phyloP scores from a whole-genome alignment of 2,888 invertebrate genomes.

The Lithophane ornitopus region DNA sequence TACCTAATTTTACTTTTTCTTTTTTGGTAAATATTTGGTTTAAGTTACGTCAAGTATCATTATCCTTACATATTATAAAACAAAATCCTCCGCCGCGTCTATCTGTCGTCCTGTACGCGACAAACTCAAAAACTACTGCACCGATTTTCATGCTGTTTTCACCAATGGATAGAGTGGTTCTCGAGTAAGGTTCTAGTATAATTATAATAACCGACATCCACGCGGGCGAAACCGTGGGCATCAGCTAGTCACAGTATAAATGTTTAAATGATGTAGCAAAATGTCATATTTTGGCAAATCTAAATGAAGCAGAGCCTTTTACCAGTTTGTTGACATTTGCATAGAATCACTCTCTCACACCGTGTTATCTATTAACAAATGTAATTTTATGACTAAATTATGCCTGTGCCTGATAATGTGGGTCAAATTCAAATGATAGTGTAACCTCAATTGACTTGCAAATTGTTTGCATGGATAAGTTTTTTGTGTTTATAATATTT shows the following conservation, averaged over 20 bases:
- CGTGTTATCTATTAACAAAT: conserved; percentile 49
- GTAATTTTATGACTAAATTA: conserved; percentile 44
- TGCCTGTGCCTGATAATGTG: conserved; percentile 36
- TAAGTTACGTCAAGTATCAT: conserved; percentile 34
- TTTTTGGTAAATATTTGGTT: conserved; percentile 19
- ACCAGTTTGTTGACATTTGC: conserved; percentile 54
- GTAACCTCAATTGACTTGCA: conserved; percentile 33
- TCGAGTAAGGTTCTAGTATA: too few relatives aligned
- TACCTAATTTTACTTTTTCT: too few relatives aligned
- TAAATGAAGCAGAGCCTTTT: conserved; percentile 24
- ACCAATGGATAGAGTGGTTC: too few relatives aligned
- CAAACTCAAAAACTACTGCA: too few relatives aligned
- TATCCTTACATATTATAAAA: too few relatives aligned
- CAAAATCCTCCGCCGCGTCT: too few relatives aligned
- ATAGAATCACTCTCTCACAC: conserved; percentile 51
- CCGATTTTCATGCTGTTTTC: too few relatives aligned
- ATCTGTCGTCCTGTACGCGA: too few relatives aligned
- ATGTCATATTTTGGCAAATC: conserved; percentile 24
- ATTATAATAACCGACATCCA: too few relatives aligned
- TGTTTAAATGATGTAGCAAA: conserved; percentile 26
- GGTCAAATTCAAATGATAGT: conserved; percentile 50
- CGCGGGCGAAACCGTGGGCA: too few relatives aligned
- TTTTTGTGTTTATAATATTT: conserved; percentile 18
- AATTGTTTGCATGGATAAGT: conserved; percentile 22
- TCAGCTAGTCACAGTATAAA: conserved; percentile 3